Evolutionary conservation across 2,113 vertebrate genomes (phyloP).

Genomic region (Poeciliopsis occidentalis): DNA sequence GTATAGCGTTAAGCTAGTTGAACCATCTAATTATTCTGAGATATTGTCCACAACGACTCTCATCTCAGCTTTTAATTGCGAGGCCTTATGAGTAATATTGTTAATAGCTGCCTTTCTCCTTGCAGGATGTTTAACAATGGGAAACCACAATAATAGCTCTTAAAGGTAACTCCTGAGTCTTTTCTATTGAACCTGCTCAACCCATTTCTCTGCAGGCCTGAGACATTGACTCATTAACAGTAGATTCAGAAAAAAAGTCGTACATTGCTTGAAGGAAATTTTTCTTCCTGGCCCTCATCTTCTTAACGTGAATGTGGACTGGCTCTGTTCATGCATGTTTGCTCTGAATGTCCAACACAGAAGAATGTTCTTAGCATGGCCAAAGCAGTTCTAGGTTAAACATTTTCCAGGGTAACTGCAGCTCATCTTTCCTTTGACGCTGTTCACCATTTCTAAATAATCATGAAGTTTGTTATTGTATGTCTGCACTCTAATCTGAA

Average conservation of each 20-base stretch:
- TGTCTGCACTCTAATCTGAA: not conserved
- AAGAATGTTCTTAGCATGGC: not conserved
- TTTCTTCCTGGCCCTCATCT: constrained; percentile 22
- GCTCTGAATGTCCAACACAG: too few relatives aligned
- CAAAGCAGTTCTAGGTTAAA: not conserved
- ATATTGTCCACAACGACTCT: constrained; percentile 8
- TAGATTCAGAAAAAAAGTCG: constrained; percentile 37
- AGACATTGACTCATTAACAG: constrained; percentile 58
- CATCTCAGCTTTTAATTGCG: constrained; percentile 16
- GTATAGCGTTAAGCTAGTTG: not conserved
- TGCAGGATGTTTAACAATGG: constrained; percentile 69
- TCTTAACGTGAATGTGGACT: constrained; percentile 13
- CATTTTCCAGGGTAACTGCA: not conserved
- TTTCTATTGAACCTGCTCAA: constrained; percentile 26
- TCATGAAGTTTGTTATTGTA: not conserved
- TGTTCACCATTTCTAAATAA: too few relatives aligned
- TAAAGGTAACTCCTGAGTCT: not conserved
- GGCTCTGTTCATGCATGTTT: constrained; percentile 19
- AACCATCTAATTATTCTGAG: not conserved
- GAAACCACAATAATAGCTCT: constrained; percentile 51
- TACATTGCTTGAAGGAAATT: constrained; percentile 49
- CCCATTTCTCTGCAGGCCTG: constrained; percentile 34
- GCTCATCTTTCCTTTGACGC: not conserved
- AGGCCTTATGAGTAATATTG: constrained; percentile 50
- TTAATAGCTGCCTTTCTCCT: constrained; percentile 29